Base-by-base conservation (phyloP, 2,797 vertebrate species). In the Urophycis tenuis region DNA sequence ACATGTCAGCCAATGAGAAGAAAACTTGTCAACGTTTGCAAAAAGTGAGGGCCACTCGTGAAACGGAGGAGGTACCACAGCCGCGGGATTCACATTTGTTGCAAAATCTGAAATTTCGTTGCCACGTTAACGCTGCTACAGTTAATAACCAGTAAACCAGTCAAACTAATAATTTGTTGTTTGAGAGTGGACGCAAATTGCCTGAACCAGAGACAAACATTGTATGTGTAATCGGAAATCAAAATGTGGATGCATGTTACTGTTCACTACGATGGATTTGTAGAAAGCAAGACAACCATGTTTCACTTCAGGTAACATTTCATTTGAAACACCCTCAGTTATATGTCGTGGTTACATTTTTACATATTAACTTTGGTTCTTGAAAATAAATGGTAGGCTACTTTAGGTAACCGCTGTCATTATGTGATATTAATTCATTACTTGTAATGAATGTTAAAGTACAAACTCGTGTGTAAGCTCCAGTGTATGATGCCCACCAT, bases 201-300 rank as follows among this genome's bases (percentile, higher is more conserved):
- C 95, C 96, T 0, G 94, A 96, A 34, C 90, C 95, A 1, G 96
- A 98, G 80, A 96, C 82, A 96, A 94, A 86, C 97, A 96, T 0
- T 99, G 98, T 82, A 83, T 98, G 80, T 99, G 97, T 87, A 95
- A 94, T 73, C 91, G 96, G 30, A 95, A 91, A 77, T 94, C 94
- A 0, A 98, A 98, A 84, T 94, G 94, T 70, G 97, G 97, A 35
- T 97, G 98, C 75, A 90, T 97, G 77, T 91, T 99, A 88, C 87
- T 98, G 93, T 99, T 19, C 96, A 98, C 79, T 96, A 96, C 9
- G 94, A 97, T 1, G 97, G 95, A 0, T 96, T 86, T 87, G 85
- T 98, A 33, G 93, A 96, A 87, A 96, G 99, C 1, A 97, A 97
- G 8, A 19, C 17, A 19, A 95, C 96, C 5, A 79, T 93, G 82